Evolutionary conservation across 2,888 invertebrate genomes (phyloP), one percentile per base, ranked within the genome.

Genomic region (Gari tellinella): DNA sequence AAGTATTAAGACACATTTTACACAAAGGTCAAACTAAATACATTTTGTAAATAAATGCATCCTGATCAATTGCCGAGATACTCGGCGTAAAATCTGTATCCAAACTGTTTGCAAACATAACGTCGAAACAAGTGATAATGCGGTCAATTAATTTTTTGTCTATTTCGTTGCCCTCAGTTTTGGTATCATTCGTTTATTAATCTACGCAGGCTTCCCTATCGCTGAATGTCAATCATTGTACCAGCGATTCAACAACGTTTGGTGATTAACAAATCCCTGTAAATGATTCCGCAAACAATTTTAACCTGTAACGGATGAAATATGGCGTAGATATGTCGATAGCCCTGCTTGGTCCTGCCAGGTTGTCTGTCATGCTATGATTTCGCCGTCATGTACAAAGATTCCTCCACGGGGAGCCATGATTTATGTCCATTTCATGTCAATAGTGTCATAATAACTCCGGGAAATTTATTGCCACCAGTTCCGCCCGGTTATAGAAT

Each of bases 391-490:
- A 70, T 43, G 31, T 49, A 19, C 12, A 10, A 10, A 31, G 72
- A 70, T 56, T 67, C 31, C 55, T 26, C 67, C 40, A 64, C 64
- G 64, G 67, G 26, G 31, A 40, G n/a, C 15, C 21, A 67, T 78
- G 78, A 78, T 78, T 78, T 78, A 78, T 78, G 70, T 70, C 49
- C 52, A 64, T 64, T 64, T 48, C 46, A 73, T 62, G 74, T 67
- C 78, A 67, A 67, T 70, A 58, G 49, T 74, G 78, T 74, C 78
- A 78, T 78, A 78, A 69, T 64, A 67, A 70, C 53, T 67, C 63
- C 57, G 23, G 41, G 40, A 62, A 70, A 74, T 70, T 78, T 75
- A 75, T 69, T 23, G 49, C 65, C 40, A 52, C 49, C 65, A 70
- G 69, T 75, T 69, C 75, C 75, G 45, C 40, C 19, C 38, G 14